A percentile compares a stretch with the other conserved stretches of the same genome.
Conservation (phyloP, 2,888 invertebrate species). For the Fragum sueziense region DNA sequence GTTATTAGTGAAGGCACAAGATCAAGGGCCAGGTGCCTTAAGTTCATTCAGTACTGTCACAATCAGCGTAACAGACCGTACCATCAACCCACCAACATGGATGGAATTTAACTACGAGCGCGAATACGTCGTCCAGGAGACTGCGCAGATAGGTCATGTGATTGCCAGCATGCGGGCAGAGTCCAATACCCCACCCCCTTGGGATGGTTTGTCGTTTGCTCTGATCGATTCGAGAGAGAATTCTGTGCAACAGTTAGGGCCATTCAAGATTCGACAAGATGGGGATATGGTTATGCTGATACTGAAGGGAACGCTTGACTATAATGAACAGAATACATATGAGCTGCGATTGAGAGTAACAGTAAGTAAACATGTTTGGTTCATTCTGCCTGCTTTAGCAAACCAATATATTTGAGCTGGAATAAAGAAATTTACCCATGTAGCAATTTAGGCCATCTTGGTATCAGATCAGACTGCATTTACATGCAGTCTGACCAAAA, state of each 20-base stretch:
- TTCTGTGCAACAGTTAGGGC: constrained; percentile 58
- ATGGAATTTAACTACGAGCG: constrained; percentile 62
- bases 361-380: constrained; percentile 57
- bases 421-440: too few species aligned
- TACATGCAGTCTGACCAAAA: too few species aligned
- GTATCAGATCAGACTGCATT: too few species aligned
- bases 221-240: constrained; percentile 64
- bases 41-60: constrained; percentile 98
- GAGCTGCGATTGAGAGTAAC: constrained; percentile 71
- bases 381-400: too few species aligned
- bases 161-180: constrained; percentile 71
- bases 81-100: constrained; percentile 71
- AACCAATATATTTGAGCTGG: too few species aligned
- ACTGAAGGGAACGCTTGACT: constrained; percentile 70
- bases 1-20: constrained; percentile 94
- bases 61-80: constrained; percentile 94
- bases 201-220: constrained; percentile 65
- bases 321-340: constrained; percentile 68
- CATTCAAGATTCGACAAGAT: constrained; percentile 61
- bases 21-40: constrained; percentile 95
- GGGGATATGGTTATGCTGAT: constrained; percentile 65
- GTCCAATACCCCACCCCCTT: constrained; percentile 66
- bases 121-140: constrained; percentile 95
- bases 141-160: constrained; percentile 94
- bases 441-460: too few species aligned